These are phyloP conservation scores for Pheosia tremula DNA, from an alignment of 2,888 invertebrate species.

Conservation along the genomic window DNA sequence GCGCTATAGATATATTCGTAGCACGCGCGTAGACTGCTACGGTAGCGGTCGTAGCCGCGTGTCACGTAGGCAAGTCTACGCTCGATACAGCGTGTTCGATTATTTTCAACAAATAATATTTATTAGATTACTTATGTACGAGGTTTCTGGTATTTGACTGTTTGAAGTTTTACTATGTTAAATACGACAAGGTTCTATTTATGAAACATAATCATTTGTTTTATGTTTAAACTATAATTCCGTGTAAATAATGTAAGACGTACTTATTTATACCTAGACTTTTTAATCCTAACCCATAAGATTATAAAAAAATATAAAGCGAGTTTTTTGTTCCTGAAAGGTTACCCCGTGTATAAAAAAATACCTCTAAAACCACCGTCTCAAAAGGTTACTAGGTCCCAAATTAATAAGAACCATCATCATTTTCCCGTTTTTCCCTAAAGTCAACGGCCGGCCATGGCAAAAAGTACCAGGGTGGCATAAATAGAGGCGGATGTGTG, in stretches of 20 bases:
- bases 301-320: too few species aligned
- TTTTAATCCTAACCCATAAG: too few species aligned
- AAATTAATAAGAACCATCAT: conserved; percentile 26
- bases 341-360: too few species aligned
- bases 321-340: too few species aligned
- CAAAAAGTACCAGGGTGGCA: conserved; percentile 68
- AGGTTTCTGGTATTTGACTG: conserved; percentile 12
- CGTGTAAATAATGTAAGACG: too few species aligned
- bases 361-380: too few species aligned
- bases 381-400: conserved; percentile 6
- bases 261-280: too few species aligned
- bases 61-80: conserved; percentile 62
- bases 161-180: background rate
- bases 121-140: background rate
- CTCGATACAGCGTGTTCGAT: conserved; percentile 31
- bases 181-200: too few species aligned
- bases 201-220: too few species aligned
- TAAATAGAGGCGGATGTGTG: conserved; percentile 55
- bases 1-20: conserved; percentile 30
- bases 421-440: conserved; percentile 34
- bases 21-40: conserved; percentile 49
- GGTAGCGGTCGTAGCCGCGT: conserved; percentile 53
- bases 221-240: too few species aligned
- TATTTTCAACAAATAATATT: conserved; percentile 7
- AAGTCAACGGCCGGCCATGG: conserved; percentile 44